A percentile compares a stretch with the other conserved stretches of the same genome.
phyloP scores from a whole-genome alignment of 1,140 invertebrate genomes.

The Neodiprion fabricii region DNA sequence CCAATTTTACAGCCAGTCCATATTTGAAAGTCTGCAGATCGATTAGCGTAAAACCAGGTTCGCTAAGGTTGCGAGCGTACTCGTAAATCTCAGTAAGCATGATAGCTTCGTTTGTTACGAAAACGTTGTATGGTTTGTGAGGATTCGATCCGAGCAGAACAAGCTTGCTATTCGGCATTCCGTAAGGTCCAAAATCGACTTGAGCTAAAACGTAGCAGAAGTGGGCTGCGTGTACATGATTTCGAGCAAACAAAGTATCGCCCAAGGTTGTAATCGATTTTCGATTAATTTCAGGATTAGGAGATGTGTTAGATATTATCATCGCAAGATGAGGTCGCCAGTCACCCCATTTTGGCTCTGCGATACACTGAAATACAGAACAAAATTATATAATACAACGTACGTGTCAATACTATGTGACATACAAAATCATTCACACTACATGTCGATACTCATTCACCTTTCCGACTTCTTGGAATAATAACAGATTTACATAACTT shows the following conservation, averaged over 20 bases:
- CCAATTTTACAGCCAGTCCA: slow-evolving; percentile 74
- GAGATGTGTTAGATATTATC: slow-evolving; percentile 87
- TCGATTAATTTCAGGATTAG: slow-evolving; percentile 80
- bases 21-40: slow-evolving; percentile 78
- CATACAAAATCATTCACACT: slow-evolving; percentile 25
- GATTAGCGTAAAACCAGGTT: slow-evolving; percentile 74
- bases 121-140: slow-evolving; percentile 68
- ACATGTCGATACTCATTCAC: neutral
- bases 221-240: slow-evolving; percentile 86
- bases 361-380: slow-evolving; percentile 67
- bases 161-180: slow-evolving; percentile 71
- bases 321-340: slow-evolving; percentile 96
- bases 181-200: slow-evolving; percentile 73
- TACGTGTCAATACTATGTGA: neutral
- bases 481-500: slow-evolving; percentile 41
- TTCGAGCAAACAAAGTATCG: slow-evolving; percentile 72
- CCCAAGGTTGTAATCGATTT: slow-evolving; percentile 84
- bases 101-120: slow-evolving; percentile 83
- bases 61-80: slow-evolving; percentile 84
- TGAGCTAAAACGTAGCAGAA: slow-evolving; percentile 94
- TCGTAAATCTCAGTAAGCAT: slow-evolving; percentile 96
- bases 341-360: slow-evolving; percentile 92
- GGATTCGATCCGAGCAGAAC: slow-evolving; percentile 81
- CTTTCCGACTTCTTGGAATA: neutral
- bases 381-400: slow-evolving; percentile 16